Evolutionary conservation across 1,140 invertebrate species (phyloP), one percentile per base, ranked within the genome.

Genomic region (Frieseomelitta varia): DNA sequence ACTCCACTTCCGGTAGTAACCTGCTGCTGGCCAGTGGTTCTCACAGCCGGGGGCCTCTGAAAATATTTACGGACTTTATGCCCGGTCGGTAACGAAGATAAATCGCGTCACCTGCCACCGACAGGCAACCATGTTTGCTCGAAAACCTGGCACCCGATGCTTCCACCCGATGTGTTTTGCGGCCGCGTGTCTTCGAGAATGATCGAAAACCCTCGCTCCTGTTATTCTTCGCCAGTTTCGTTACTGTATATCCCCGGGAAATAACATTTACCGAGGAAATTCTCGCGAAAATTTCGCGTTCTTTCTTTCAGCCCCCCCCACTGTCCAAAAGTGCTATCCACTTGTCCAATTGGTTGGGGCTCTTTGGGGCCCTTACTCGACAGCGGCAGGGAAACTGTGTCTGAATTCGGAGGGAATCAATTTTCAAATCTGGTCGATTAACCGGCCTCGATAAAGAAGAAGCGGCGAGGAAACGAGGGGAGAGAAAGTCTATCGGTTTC

Each of bases 371-470:
- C 34, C 34, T 39, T 39, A 4, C 0, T 39, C 39, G 6, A 11
- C 39, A 47, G 39, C 39, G 39, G 2, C 34, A 39, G 6, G n/a
- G n/a, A 10, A 47, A 47, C 39, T 47, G 39, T 0, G 8, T 47
- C 39, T 47, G 39, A 47, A 6, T 6, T 47, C 39, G 39, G 8
- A 12, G 65, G 76, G 80, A 88, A 89, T 89, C 85, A 88, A 89
- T 89, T 86, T 86, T 81, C 74, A 88, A 84, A 90, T 91, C 86
- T 85, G 86, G 68, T n/a, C 81, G 87, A 84, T 89, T 89, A 92
- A 92, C 85, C 91, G 86, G 86, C 84, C 82, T 69, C 68, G 82
- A 47, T 69, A 34, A 63, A 74, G 73, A 63, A 74, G 73, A 61
- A 19, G 14, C 1, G 24, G n/a, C 4, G 30, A 58, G 30, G 21